A percentile compares a stretch with the other conserved stretches of the same genome.
These are phyloP conservation scores for Allygus modestus DNA, from an alignment of 2,888 invertebrate genomes.

Conservation along the genomic window DNA sequence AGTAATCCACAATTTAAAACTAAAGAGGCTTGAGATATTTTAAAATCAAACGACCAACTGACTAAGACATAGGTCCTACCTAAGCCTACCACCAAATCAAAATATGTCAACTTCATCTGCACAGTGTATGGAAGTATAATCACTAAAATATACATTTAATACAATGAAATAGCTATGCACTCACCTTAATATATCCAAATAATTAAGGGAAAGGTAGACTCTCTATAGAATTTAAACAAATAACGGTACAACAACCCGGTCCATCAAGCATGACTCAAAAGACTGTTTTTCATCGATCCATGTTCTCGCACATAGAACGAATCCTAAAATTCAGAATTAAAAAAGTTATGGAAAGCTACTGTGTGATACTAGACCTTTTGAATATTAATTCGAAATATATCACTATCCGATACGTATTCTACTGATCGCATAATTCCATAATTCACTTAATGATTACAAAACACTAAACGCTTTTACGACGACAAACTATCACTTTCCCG, in stretches of 20 bases:
- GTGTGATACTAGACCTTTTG: background rate
- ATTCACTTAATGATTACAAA: constrained; percentile 27
- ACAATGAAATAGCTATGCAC: background rate
- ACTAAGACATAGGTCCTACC: background rate
- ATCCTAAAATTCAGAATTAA: background rate
- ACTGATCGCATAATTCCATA: constrained; percentile 29
- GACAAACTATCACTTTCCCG: constrained; percentile 37
- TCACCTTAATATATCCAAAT: constrained; percentile 2
- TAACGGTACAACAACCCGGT: constrained; percentile 23
- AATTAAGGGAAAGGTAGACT: background rate
- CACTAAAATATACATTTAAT: background rate
- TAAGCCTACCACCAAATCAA: no score
- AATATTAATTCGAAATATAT: background rate
- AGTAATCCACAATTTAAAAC: no score
- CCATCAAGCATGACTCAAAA: constrained; percentile 64
- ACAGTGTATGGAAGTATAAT: no score
- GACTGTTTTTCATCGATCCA: constrained; percentile 67
- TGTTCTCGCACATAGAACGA: constrained; percentile 15
- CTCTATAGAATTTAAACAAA: background rate
- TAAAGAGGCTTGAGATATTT: no score
- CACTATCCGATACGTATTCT: background rate
- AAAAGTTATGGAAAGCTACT: background rate
- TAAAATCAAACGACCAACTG: no score
- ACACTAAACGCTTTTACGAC: constrained; percentile 10
- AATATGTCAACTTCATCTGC: background rate